Conservation (phyloP, 1,140 invertebrate genomes). For the Triops cancriformis region DNA sequence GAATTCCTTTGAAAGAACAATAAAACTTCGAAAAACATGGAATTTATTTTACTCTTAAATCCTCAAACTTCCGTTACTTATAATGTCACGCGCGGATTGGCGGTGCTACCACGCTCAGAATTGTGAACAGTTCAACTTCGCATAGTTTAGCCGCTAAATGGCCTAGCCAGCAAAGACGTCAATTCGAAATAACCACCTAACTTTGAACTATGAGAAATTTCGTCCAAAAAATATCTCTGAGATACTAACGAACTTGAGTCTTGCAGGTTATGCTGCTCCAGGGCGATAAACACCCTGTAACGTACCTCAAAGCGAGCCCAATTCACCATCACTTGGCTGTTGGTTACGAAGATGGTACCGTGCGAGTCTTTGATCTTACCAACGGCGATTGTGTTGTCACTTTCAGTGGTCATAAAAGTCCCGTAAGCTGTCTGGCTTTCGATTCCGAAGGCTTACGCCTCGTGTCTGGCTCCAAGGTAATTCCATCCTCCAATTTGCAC, state of each 20-base stretch:
- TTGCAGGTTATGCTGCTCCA: conserved; percentile 58
- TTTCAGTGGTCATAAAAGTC: conserved; percentile 75
- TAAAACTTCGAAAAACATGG: no score
- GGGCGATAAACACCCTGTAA: conserved; percentile 69
- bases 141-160: no score
- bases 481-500: conserved; percentile 12
- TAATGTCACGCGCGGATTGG: no score
- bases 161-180: no score
- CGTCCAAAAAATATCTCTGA: conserved; percentile 28
- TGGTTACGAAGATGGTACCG: conserved; percentile 81
- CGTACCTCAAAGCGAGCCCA: conserved; percentile 58
- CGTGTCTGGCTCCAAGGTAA: conserved; percentile 77
- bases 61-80: no score
- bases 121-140: no score
- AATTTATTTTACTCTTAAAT: no score
- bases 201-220: no score
- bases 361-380: conserved; percentile 67
- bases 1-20: no score
- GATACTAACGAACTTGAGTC: conserved; percentile 21
- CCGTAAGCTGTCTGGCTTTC: conserved; percentile 71
- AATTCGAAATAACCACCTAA: no score
- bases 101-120: no score
- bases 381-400: conserved; percentile 61
- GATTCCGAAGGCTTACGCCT: conserved; percentile 68
- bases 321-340: conserved; percentile 70